A percentile compares a stretch with the other conserved stretches of the same genome.
Conservation (phyloP, 2,113 vertebrate species). For the Labrus mixtus region DNA sequence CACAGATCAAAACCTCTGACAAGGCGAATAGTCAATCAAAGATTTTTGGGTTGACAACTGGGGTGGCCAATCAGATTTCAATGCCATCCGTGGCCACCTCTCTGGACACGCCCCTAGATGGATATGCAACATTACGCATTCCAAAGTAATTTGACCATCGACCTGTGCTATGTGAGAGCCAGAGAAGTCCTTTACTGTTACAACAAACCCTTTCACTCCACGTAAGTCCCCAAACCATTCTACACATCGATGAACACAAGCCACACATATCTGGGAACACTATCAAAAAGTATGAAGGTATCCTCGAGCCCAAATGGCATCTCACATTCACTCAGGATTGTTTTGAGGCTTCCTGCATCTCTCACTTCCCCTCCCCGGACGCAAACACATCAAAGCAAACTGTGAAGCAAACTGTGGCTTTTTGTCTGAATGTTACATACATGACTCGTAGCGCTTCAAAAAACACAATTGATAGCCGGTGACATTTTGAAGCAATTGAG, state of each 20-base stretch:
- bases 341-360: slow-evolving; percentile 31
- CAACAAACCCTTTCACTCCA: slow-evolving; percentile 38
- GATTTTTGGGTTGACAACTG: no score
- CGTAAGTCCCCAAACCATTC: not conserved
- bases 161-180: slow-evolving; percentile 38
- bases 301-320: slow-evolving; percentile 24
- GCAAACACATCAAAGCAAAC: slow-evolving; percentile 28
- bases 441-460: slow-evolving; percentile 13
- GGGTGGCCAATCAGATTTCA: no score
- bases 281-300: slow-evolving; percentile 24
- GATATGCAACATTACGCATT: slow-evolving; percentile 47
- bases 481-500: slow-evolving; percentile 55
- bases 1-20: no score
- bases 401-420: slow-evolving; percentile 33
- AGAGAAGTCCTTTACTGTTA: slow-evolving; percentile 55
- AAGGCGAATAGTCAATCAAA: no score
- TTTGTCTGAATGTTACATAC: slow-evolving; percentile 43
- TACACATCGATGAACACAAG: slow-evolving; percentile 15
- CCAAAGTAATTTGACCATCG: slow-evolving; percentile 62
- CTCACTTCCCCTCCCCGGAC: slow-evolving; percentile 1
- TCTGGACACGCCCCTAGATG: not conserved
- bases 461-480: slow-evolving; percentile 41
- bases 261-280: not conserved
- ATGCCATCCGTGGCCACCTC: no score
- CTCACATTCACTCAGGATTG: slow-evolving; percentile 2